Base-by-base conservation (phyloP, 2,888 invertebrate species). In the Hirtodrosophila trivittata region DNA sequence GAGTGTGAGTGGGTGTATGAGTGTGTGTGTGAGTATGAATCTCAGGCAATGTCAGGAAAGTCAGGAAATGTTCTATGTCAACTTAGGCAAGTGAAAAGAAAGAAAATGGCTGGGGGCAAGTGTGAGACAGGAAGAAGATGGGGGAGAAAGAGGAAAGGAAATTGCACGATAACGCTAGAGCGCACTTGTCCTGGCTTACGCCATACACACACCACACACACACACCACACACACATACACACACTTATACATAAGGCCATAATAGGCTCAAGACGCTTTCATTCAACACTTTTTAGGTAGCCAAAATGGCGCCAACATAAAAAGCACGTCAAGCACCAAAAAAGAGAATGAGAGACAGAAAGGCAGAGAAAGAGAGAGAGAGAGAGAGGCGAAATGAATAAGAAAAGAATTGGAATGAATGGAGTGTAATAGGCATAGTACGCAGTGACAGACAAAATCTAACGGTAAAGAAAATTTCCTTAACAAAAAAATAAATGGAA, bases 241-340 rank as follows among this genome's bases (percentile, higher is more conserved):
- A 37, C 21, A 37, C 52, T 10, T 28, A 30, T 9, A 47, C 41
- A 45, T 66, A 66, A 64, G 66, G 57, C 47, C 69, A 65, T 82
- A 78, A 82, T 78, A 83, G 86, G 80, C 86, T 76, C 86, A 82
- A 83, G 82, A 75, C 67, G 75, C 72, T 83, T 82, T 66, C 72
- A 83, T 80, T 82, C 86, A 82, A 78, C 86, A 82, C 83, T 85
- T 85, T 81, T 60, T 62, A 75, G 75, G 77, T 64, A 73, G 82
- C 66, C 69, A 65, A 84, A 80, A 81, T 75, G 80, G 78, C 82
- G 82, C 75, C 85, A 72, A 72, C 72, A 82, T 75, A 59, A 77
- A 82, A 77, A 67, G 63, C 50, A 60, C 64, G 43, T 43, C 59
- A 37, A 42, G 39, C 45, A 39, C 50, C 50, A 46, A 26, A 16